Percentiles rank a stretch among this genome's conserved stretches.
Conservation (phyloP, 2,797 vertebrate genomes). For the Erethizon dorsatum region DNA sequence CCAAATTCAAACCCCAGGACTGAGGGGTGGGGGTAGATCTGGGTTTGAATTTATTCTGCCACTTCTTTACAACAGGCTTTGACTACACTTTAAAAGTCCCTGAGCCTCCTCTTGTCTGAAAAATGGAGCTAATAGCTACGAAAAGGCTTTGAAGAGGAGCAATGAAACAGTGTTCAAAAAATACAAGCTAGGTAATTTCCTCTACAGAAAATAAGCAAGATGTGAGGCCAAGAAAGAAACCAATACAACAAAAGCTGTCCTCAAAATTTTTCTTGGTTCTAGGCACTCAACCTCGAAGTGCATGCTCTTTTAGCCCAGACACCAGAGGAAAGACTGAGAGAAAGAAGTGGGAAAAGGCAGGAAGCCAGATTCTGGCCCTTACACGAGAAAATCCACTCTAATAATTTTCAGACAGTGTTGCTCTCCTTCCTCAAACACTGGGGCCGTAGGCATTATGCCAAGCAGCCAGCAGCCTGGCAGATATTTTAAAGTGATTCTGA, state of each 20-base stretch:
- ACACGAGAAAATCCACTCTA: conserved; percentile 85
- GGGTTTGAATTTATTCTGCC: neutral
- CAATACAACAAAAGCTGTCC: neutral
- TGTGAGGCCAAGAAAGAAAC: neutral
- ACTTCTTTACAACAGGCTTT: conserved; percentile 4
- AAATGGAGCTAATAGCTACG: conserved; percentile 20
- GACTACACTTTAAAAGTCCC: neutral
- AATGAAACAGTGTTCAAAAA: conserved; percentile 2
- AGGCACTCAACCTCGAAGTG: neutral
- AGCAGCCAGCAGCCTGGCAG: conserved; percentile 87
- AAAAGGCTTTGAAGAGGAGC: neutral
- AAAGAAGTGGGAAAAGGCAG: neutral
- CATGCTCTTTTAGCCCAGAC: neutral
- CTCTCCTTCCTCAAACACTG: conserved; percentile 68
- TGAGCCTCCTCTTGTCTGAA: conserved; percentile 36
- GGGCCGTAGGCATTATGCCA: conserved; percentile 88
- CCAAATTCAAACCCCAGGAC: neutral
- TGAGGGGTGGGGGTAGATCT: neutral
- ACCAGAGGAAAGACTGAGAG: neutral
- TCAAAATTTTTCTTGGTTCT: neutral
- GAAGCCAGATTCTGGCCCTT: neutral
- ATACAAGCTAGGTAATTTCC: neutral
- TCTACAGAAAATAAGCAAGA: neutral
- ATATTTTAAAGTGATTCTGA: conserved; percentile 81
- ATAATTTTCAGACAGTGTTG: conserved; percentile 83